Conservation (phyloP, 2,888 invertebrate species). For the Ichneumoninae sp. region DNA sequence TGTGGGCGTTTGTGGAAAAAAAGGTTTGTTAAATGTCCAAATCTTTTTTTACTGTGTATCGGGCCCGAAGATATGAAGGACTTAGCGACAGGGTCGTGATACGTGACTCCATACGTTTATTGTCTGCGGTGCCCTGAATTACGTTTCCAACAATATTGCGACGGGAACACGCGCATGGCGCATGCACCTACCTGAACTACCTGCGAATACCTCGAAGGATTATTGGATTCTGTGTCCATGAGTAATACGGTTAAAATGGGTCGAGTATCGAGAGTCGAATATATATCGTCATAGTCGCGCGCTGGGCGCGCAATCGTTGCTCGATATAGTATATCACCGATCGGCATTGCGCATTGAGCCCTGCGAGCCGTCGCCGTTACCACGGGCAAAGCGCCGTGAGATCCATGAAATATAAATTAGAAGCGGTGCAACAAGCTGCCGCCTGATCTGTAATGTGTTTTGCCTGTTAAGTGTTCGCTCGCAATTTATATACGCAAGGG, state of each 20-base stretch:
- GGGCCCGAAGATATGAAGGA: neutral
- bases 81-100: conserved; percentile 4
- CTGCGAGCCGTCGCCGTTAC: conserved; percentile 10
- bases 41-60: neutral
- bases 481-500: conserved; percentile 36
- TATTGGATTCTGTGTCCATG: conserved; percentile 29
- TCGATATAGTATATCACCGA: conserved; percentile 22
- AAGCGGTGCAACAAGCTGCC: conserved; percentile 47
- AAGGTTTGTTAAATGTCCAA: too few relatives aligned
- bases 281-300: conserved; percentile 47
- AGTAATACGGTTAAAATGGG: conserved; percentile 48
- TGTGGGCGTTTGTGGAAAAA: too few relatives aligned
- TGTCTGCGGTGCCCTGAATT: conserved; percentile 11
- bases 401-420: conserved; percentile 70
- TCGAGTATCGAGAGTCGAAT: conserved; percentile 43
- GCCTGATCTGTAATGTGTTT: conserved; percentile 39
- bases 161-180: conserved; percentile 20
- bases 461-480: conserved; percentile 38
- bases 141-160: conserved; percentile 10
- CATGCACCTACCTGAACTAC: conserved; percentile 46
- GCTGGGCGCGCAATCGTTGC: conserved; percentile 40
- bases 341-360: conserved; percentile 29
- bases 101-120: neutral
- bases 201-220: conserved; percentile 18
- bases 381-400: conserved; percentile 1